Conservation (phyloP, 2,888 invertebrate species). For the Pomacea canaliculata region DNA sequence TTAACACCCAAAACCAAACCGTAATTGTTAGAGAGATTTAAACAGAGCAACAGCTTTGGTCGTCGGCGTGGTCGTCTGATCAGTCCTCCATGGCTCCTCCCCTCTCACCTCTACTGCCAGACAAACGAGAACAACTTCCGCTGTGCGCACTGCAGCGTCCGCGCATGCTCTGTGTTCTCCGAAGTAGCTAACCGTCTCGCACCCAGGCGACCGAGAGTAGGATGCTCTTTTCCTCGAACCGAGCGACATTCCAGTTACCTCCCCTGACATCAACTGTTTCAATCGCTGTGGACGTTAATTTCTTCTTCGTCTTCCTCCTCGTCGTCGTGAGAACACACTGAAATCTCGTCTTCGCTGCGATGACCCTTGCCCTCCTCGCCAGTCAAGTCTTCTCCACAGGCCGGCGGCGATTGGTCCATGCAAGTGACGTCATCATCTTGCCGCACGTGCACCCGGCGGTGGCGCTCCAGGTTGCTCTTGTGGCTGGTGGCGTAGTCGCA, state of each 20-base stretch:
- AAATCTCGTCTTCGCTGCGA: constrained; percentile 19
- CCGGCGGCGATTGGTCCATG: neutral
- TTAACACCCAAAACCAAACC: too few relatives aligned
- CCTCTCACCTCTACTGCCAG: too few relatives aligned
- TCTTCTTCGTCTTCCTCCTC: constrained; percentile 11
- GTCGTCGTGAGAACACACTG: constrained; percentile 20
- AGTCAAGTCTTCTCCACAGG: neutral
- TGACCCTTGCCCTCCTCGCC: neutral
- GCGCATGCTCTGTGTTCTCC: too few relatives aligned
- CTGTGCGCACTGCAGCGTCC: too few relatives aligned
- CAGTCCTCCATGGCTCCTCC: too few relatives aligned
- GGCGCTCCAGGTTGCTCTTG: constrained; percentile 71
- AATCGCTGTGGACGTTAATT: constrained; percentile 17
- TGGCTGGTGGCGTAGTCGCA: constrained; percentile 72
- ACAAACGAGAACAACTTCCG: too few relatives aligned
- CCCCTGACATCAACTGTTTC: neutral
- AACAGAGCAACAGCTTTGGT: too few relatives aligned
- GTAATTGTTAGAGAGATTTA: too few relatives aligned
- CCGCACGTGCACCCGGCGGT: constrained; percentile 66
- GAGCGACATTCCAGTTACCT: neutral
- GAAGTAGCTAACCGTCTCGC: too few relatives aligned
- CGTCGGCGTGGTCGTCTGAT: too few relatives aligned
- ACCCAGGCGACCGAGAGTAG: too few relatives aligned
- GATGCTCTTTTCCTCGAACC: neutral
- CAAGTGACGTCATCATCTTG: constrained; percentile 37